A percentile compares a stretch with the other conserved stretches of the same genome.
Conservation (phyloP, 2,888 invertebrate genomes). For the Acanthoscelides obtectus region DNA sequence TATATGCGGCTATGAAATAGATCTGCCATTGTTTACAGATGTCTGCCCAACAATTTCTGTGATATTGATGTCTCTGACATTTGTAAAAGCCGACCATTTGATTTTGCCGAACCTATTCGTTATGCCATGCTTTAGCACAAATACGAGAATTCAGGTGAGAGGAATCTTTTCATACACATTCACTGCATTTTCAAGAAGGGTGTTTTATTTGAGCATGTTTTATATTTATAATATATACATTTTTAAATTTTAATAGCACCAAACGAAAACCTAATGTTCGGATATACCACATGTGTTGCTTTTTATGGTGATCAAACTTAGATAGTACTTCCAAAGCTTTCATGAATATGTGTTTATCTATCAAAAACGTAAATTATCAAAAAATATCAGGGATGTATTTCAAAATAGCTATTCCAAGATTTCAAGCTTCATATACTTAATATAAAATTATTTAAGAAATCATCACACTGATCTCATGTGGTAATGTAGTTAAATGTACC, state of each 20-base stretch:
- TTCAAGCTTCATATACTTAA: no score
- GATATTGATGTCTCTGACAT: constrained; percentile 15
- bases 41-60: constrained; percentile 17
- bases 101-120: neutral
- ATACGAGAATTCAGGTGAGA: constrained; percentile 26
- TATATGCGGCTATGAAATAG: constrained; percentile 10
- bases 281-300: neutral
- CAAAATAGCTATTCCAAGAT: no score
- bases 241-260: neutral
- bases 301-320: neutral
- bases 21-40: constrained; percentile 22
- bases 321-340: neutral
- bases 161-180: constrained; percentile 1
- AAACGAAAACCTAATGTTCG: neutral
- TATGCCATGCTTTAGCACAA: constrained; percentile 18
- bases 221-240: neutral
- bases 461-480: no score
- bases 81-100: neutral
- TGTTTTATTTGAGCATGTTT: neutral
- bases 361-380: no score
- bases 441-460: no score
- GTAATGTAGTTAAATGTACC: no score
- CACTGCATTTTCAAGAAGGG: neutral
- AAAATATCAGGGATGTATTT: no score
- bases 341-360: neutral